Percentiles rank a stretch among this genome's conserved stretches.
Evolutionary conservation across 2,888 invertebrate genomes (phyloP).

Genomic region (Harpalus rubripes): DNA sequence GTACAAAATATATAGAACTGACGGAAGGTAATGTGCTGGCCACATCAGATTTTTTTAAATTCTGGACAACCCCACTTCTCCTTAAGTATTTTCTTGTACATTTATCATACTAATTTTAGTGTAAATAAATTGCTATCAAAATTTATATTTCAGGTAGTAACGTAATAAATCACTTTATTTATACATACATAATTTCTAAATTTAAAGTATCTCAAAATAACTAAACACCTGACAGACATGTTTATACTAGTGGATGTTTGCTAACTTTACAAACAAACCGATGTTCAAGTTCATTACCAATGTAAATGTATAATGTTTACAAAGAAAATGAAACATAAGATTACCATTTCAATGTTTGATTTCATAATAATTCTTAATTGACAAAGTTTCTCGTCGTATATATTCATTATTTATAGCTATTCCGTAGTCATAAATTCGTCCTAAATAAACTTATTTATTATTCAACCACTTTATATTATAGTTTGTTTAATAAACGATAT

Average conservation of each 20-base stretch:
- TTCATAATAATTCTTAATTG: background rate
- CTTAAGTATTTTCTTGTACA: no score
- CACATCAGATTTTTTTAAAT: no score
- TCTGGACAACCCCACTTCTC: no score
- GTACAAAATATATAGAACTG: no score
- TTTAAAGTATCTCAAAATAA: background rate
- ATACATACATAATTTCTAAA: background rate
- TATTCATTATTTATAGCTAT: background rate
- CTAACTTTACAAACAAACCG: background rate
- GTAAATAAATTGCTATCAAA: no score
- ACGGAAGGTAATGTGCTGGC: no score
- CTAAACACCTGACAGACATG: background rate
- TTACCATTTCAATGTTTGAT: background rate
- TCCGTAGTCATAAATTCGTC: background rate
- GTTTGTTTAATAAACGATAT: constrained; percentile 3
- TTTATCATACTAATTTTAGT: no score
- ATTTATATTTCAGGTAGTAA: no score
- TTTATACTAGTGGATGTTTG: background rate
- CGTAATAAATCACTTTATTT: background rate
- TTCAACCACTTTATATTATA: background rate
- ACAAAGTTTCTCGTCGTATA: background rate
- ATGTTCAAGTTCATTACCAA: no score
- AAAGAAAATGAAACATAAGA: background rate
- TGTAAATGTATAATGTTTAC: no score
- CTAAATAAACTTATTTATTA: background rate